Base-by-base conservation (phyloP, 2,888 invertebrate genomes). In the Tenthredo distinguenda region DNA sequence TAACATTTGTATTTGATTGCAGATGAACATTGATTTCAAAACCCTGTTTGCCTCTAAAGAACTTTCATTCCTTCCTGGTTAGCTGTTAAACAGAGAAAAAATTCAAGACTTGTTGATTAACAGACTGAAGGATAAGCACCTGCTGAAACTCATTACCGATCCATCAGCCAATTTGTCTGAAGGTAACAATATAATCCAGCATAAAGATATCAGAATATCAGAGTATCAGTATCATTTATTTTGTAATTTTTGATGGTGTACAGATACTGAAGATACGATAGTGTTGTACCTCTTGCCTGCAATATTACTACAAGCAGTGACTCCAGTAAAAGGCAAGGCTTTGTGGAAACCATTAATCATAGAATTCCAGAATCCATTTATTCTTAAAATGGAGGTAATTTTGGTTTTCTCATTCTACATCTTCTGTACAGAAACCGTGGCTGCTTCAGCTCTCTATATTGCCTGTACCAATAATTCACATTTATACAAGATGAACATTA, bases 21-120 rank as follows among this genome's bases (percentile, higher is more conserved):
- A 55, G 55, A 58, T 58, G n/a, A 58, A 58, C 58, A 58, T 58
- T n/a, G 58, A 58, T 58, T 58, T 58, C 58, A 58, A 58, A n/a
- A 58, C 26, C 26, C 26, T 26, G 26, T 26, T 0, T 26, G 26
- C 26, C 26, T 26, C 26, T 26, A 26, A 26, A 26, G 26, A 26
- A 26, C 26, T 26, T 26, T 26, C 26, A 26, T 26, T 26, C 1
- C 26, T 26, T 26, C 1, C 26, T 26, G 26, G 26, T 1, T 26
- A 1, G 26, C 26, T 26, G 26, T 26, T 26, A 26, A 26, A 26
- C 26, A 26, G 26, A 26, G 26, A 26, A 26, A 26, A 26, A 26
- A 26, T 26, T 26, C 26, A 26, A 26, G 26, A 26, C 26, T 26
- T 26, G 26, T 26, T 26, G 26, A 26, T 26, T 26, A 26, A 26